Conservation (phyloP, 2,888 invertebrate species). For the Iphiclides podalirius region DNA sequence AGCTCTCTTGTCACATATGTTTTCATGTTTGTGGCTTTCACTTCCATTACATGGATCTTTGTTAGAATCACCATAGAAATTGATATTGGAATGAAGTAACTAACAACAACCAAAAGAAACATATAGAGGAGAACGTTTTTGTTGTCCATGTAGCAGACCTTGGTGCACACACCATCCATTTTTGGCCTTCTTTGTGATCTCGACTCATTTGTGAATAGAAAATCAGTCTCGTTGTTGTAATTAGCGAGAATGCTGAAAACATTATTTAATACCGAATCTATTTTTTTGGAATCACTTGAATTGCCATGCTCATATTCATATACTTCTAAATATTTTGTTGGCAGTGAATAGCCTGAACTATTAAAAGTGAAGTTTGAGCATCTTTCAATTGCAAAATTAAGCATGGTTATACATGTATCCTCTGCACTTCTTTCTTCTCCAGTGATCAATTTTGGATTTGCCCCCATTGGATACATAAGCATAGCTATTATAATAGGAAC, state of each 20-base stretch:
- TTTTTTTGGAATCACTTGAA: conserved; percentile 38
- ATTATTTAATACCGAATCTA: conserved; percentile 51
- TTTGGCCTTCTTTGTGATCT: conserved; percentile 47
- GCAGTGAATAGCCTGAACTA: conserved; percentile 7
- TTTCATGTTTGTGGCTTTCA: conserved; percentile 51
- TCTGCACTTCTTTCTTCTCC: conserved; percentile 39
- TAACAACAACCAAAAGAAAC: conserved; percentile 53
- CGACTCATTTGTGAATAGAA: conserved; percentile 41
- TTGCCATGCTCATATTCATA: conserved; percentile 41
- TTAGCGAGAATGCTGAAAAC: conserved; percentile 53
- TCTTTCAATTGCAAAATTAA: conserved; percentile 46
- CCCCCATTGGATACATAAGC: conserved; percentile 60
- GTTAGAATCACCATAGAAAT: conserved; percentile 64
- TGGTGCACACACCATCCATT: conserved; percentile 47
- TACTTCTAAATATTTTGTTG: conserved; percentile 46
- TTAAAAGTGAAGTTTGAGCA: conserved; percentile 36
- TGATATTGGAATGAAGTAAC: conserved; percentile 69
- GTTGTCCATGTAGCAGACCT: conserved; percentile 62
- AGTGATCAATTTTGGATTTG: conserved; percentile 44
- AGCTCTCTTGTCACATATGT: conserved; percentile 60
- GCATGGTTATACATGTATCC: conserved; percentile 54
- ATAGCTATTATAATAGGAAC: conserved; percentile 55
- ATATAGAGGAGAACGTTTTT: conserved; percentile 58
- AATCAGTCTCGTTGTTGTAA: conserved; percentile 44
- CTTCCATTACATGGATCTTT: conserved; percentile 58